Evolutionary conservation across 1,140 invertebrate genomes (phyloP).

Genomic region (Ceratina calcarata): DNA sequence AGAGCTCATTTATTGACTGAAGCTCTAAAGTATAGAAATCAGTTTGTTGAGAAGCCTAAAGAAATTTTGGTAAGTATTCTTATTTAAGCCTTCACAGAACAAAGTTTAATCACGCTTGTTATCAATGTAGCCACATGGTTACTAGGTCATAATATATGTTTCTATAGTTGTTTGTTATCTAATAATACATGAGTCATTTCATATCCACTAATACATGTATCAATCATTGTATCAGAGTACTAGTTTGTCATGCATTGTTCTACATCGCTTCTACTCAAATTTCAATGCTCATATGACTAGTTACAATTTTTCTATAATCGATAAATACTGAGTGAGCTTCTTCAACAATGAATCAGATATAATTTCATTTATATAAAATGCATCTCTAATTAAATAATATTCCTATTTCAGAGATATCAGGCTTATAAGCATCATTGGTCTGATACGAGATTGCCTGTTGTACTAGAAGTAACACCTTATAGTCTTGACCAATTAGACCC

Average conservation of each 20-base stretch:
- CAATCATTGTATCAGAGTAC: not conserved
- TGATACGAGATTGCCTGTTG: constrained; percentile 91
- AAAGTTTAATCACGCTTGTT: constrained; percentile 14
- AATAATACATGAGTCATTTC: not conserved
- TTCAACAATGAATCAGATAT: not conserved
- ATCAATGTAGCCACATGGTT: constrained; percentile 45
- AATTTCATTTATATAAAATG: not conserved
- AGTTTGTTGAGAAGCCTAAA: constrained; percentile 90
- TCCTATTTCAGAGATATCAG: constrained; percentile 87
- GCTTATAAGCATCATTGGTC: constrained; percentile 98
- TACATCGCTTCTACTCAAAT: not conserved
- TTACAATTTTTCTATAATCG: not conserved
- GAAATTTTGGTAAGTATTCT: constrained; percentile 85
- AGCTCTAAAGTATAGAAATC: constrained; percentile 89
- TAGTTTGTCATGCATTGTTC: not conserved
- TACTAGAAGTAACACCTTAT: constrained; percentile 93
- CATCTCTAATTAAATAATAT: constrained; percentile 20
- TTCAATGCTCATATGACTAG: not conserved
- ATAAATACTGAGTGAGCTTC: not conserved
- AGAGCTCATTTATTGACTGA: constrained; percentile 95
- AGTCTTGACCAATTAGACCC: constrained; percentile 95
- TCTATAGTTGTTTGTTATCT: constrained; percentile 1
- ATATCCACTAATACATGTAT: not conserved
- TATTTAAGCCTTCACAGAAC: not conserved
- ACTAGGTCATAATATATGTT: not conserved